Evolutionary conservation across 2,888 invertebrate genomes (phyloP).

Genomic region (Rhyacophila evoluta): DNA sequence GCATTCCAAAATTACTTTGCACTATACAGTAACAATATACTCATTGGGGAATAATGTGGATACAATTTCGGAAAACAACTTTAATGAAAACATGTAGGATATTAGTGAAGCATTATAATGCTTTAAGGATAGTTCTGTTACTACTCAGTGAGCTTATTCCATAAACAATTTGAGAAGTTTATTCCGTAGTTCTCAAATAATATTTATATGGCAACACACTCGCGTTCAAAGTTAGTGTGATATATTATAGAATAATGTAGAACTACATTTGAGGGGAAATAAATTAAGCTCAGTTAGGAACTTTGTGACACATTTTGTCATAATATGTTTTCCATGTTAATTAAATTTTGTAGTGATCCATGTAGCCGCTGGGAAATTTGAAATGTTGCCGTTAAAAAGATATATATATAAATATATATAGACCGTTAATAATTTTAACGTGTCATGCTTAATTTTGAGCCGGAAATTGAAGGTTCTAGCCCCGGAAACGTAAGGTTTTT

Average conservation of each 20-base stretch:
- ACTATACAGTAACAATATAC: neutral
- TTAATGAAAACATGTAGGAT: neutral
- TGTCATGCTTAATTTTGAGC: no score
- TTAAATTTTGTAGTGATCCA: no score
- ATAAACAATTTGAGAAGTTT: neutral
- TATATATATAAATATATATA: no score
- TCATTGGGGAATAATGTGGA: slow-evolving; percentile 8
- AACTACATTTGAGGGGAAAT: neutral
- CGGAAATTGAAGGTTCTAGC: no score
- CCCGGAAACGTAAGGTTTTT: no score
- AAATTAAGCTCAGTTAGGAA: neutral
- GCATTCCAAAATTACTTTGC: neutral
- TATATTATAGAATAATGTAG: neutral
- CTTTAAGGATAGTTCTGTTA: neutral
- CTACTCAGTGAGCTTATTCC: neutral
- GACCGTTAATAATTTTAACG: no score
- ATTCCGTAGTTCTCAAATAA: slow-evolving; percentile 6
- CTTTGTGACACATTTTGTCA: no score
- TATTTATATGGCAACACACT: neutral
- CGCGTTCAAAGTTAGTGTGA: neutral
- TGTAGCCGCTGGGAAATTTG: no score
- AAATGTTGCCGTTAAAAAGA: no score
- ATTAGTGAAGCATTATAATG: neutral
- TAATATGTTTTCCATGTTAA: no score
- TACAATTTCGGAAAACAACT: neutral